A percentile compares a stretch with the other conserved stretches of the same genome.
Conservation (phyloP, 2,113 vertebrate species). For the Collichthys lucidus region DNA sequence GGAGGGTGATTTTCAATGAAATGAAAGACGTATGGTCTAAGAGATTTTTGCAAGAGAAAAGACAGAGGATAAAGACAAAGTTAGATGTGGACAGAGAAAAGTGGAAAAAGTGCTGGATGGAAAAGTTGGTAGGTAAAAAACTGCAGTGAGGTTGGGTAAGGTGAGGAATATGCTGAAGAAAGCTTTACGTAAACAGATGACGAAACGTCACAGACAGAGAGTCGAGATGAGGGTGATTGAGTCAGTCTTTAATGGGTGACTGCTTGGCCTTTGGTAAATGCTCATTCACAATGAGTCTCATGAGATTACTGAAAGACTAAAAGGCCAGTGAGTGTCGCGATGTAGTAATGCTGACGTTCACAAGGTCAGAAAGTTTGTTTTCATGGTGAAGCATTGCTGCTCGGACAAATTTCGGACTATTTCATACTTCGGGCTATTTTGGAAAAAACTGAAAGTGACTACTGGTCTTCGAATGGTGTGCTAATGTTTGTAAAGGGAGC, state of each 20-base stretch:
- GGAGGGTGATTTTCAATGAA: slow-evolving; percentile 32
- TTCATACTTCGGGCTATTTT: slow-evolving; percentile 25
- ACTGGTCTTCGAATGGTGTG: slow-evolving; percentile 11
- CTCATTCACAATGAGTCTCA: slow-evolving; percentile 33
- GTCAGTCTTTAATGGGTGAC: slow-evolving; percentile 6
- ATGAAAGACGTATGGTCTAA: not conserved
- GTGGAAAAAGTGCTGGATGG: not conserved
- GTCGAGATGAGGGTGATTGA: not conserved
- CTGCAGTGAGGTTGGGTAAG: not conserved
- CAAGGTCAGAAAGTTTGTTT: slow-evolving; percentile 29
- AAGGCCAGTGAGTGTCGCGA: slow-evolving; percentile 21
- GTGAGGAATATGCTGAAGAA: not conserved
- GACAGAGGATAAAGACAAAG: slow-evolving; percentile 17
- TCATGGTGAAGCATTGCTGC: slow-evolving; percentile 13
- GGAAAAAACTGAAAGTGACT: slow-evolving; percentile 21
- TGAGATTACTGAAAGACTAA: not conserved
- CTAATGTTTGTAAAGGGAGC: not conserved
- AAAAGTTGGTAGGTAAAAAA: not conserved
- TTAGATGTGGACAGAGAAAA: not conserved
- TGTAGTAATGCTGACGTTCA: slow-evolving; percentile 14
- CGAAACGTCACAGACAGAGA: not conserved
- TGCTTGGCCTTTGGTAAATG: slow-evolving; percentile 11
- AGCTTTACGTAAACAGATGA: slow-evolving; percentile 4
- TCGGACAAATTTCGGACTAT: slow-evolving; percentile 41
- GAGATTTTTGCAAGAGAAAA: slow-evolving; percentile 1